Evolutionary conservation across 2,888 invertebrate genomes (phyloP), one percentile per base, ranked within the genome.

Genomic region (Glyphotaelius pellucidus): DNA sequence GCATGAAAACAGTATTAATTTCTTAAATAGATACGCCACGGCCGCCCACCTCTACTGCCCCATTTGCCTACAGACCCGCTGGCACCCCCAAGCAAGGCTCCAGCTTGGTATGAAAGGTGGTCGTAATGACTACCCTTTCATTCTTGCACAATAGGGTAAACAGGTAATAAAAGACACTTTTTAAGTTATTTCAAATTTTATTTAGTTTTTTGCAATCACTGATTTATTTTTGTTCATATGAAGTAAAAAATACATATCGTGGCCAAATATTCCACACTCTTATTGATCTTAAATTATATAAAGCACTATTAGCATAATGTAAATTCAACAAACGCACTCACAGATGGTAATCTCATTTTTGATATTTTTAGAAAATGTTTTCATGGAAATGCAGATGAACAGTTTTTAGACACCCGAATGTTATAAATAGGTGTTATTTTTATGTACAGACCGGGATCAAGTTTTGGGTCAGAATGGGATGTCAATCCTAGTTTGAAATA

Each of bases 161-260:
- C 31, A 31, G 14, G 7, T 15, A 32, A 15, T 81, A 7, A 84
- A 84, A 25, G 0, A 42, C 38, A 38, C 7, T 31, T 81, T 80
- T 89, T 31, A 79, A 25, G 80, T 90, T 90, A 35, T 81, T 83
- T 79, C 0, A 89, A 79, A 25, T 31, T 89, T 79, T 89, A 89
- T 35, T 89, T 89, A 32, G 32, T 89, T 89, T 30, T 89, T 79
- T 89, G 88, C 35, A 89, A 52, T 88, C 88, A 88, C n/a, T 89
- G 83, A 83, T 83, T 83, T 83, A 79, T 67, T 79, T 89, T 86
- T 42, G 85, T 85, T 85, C 38, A 42, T 42, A 52, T 38, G 42
- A 38, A 86, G 79, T 89, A 89, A 89, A 89, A 88, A 89, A 89
- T 89, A 89, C 88, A 89, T 89, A 89, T 89, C 79, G 88, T 19